Evolutionary conservation across 2,888 invertebrate species (phyloP), one percentile per base, ranked within the genome.

Genomic region (Bursaphelenchus okinawaensis): DNA sequence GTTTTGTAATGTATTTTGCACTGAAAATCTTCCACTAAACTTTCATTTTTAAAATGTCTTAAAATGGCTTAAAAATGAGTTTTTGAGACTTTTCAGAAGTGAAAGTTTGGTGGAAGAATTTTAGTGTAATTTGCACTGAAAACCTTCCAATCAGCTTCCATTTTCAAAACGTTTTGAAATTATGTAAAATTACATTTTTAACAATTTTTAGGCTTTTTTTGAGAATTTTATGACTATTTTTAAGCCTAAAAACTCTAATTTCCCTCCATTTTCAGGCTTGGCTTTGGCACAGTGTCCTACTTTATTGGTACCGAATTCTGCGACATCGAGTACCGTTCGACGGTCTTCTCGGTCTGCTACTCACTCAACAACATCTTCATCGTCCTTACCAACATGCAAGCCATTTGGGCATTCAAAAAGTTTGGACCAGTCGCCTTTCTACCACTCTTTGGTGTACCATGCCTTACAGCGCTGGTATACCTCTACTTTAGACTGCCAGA

Each of bases 241-340:
- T 1, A n/a, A 40, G n/a, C n/a, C n/a, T n/a, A n/a, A n/a, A n/a
- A n/a, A n/a, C n/a, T n/a, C 40, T 40, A 40, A 40, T 4, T 6
- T 40, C 3, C n/a, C 6, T 40, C 3, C 3, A 40, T 16, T 56
- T 78, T 64, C 63, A 75, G 78, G 51, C 40, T 73, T 4, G 78
- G 78, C 40, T 71, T 79, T 27, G 79, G 79, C 3, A 77, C 77
- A 8, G 72, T 77, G 12, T 74, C 75, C 9, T 78, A 75, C 74
- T 74, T 75, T 54, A 70, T 80, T 50, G 75, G 73, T n/a, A 71
- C 76, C 3, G 80, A 80, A 65, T 62, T 80, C 23, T 75, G 76
- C 20, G 73, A 72, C 16, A 66, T 73, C 7, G 62, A 65, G 23
- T 61, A 73, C 58, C 72, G 75, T 16, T 76, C 76, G 8, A 70